Evolutionary conservation across 2,113 vertebrate species (phyloP).

Genomic region (Ceyx cyanopectus): DNA sequence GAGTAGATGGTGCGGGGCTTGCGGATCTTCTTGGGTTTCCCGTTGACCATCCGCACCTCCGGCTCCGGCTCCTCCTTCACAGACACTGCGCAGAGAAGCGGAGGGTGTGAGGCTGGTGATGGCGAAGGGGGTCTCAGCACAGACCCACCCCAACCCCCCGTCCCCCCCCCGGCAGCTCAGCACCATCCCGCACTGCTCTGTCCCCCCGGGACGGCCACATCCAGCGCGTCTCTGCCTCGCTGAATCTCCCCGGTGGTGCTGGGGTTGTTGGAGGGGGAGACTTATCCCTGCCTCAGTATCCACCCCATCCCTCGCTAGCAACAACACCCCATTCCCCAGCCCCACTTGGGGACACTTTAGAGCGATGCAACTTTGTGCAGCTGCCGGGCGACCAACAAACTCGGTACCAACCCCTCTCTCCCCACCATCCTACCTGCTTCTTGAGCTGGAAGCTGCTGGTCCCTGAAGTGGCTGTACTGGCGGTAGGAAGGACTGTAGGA

Average conservation of each 20-base stretch:
- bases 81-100: conserved; percentile 68
- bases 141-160: no score
- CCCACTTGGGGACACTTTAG: neutral
- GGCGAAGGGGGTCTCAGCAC: neutral
- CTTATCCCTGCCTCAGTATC: neutral
- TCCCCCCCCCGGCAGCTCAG: accelerated
- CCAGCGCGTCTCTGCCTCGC: accelerated
- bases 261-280: neutral
- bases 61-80: conserved; percentile 97
- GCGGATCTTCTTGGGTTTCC: conserved; percentile 98
- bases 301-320: neutral
- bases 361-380: accelerated
- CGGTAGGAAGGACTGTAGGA: conserved; percentile 91
- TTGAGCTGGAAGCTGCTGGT: conserved; percentile 89
- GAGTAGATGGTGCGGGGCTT: conserved; percentile 98
- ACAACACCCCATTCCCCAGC: neutral
- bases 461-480: conserved; percentile 92
- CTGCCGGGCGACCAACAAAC: accelerated
- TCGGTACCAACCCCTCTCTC: accelerated
- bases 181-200: neutral
- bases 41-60: conserved; percentile 98
- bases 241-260: neutral
- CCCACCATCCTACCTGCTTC: conserved; percentile 83
- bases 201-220: accelerated
- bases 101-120: neutral